Evolutionary conservation across 2,113 vertebrate genomes (phyloP).

Genomic region (Helogale parvula): DNA sequence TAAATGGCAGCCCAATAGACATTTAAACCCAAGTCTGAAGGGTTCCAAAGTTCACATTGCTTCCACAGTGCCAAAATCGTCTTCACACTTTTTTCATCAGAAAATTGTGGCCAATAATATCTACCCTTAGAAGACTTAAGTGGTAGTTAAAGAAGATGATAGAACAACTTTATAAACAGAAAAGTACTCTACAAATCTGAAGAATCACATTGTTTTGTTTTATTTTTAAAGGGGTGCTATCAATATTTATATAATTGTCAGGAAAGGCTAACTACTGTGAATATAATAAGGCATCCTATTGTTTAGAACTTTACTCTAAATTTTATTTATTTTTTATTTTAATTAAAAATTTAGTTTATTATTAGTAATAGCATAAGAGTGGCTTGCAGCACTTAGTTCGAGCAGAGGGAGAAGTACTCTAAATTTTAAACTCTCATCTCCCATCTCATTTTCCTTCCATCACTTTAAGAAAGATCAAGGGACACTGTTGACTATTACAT

Average conservation of each 20-base stretch:
- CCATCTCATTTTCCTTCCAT: not conserved
- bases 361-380: too few species aligned
- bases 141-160: not conserved
- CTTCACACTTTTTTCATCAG: not conserved
- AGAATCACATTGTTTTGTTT: not conserved
- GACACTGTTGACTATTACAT: not conserved
- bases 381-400: too few species aligned
- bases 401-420: not conserved
- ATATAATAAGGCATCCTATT: not conserved
- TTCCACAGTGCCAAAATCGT: not conserved
- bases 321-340: too few species aligned
- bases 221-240: not conserved
- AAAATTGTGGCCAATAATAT: not conserved
- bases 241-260: not conserved
- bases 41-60: not conserved
- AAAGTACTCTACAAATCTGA: slow-evolving; percentile 34
- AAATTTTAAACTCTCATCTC: not conserved
- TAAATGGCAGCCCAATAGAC: not conserved
- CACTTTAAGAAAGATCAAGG: slow-evolving; percentile 24
- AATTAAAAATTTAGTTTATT: too few species aligned
- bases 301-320: too few species aligned
- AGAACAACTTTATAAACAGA: not conserved
- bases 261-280: not conserved
- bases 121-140: not conserved
- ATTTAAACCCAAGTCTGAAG: not conserved